A percentile compares a stretch with the other conserved stretches of the same genome.
Evolutionary conservation across 2,113 vertebrate species (phyloP).

Genomic region (Rafetus swinhoei): DNA sequence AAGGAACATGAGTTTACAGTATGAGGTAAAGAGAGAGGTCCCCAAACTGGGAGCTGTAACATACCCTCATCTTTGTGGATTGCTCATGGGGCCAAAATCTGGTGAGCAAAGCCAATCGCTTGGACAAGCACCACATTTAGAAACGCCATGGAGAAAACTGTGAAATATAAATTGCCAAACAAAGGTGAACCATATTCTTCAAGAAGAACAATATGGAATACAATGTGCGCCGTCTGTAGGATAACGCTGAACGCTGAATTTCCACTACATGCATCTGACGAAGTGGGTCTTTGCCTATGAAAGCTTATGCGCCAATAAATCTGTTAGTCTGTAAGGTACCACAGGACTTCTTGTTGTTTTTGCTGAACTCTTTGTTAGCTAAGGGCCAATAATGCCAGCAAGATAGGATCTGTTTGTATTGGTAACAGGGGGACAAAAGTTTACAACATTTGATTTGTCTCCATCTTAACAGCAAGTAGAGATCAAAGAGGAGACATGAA

Average conservation of each 20-base stretch:
- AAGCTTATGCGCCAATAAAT: too few relatives aligned
- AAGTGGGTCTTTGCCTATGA: too few relatives aligned
- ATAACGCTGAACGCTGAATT: neutral
- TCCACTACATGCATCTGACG: too few relatives aligned
- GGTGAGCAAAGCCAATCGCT: neutral
- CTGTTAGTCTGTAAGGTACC: too few relatives aligned
- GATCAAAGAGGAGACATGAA: neutral
- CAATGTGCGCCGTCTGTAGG: neutral
- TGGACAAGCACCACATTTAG: neutral
- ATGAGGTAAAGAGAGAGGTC: too few relatives aligned
- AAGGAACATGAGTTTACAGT: too few relatives aligned
- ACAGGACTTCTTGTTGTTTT: too few relatives aligned
- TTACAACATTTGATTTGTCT: neutral
- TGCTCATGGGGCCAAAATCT: neutral
- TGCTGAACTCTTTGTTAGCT: neutral
- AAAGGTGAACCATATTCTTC: neutral
- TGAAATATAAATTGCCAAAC: neutral
- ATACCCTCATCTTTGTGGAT: too few relatives aligned
- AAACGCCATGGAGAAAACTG: neutral
- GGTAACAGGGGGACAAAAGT: neutral
- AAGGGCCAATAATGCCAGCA: neutral
- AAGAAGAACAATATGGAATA: neutral
- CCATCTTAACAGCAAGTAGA: neutral
- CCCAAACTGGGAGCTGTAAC: too few relatives aligned
- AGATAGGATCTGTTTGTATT: neutral